Evolutionary conservation across 2,888 invertebrate species (phyloP), one percentile per base, ranked within the genome.

Genomic region (Clostera curtula): DNA sequence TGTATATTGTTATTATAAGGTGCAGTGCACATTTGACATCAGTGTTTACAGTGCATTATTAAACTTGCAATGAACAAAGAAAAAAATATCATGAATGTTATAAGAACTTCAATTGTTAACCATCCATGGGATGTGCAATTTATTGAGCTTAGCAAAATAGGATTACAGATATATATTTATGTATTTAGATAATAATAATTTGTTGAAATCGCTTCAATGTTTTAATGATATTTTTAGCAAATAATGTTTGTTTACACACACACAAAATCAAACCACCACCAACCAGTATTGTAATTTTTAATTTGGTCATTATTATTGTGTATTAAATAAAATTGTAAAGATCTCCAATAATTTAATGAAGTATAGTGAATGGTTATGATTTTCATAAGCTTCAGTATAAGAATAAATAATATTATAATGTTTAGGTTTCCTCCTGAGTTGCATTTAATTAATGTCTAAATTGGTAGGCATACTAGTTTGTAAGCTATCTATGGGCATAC

Each of bases 1-100:
- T 51, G n/a, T n/a, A n/a, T n/a, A n/a, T n/a, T n/a, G n/a, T n/a
- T n/a, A n/a, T n/a, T n/a, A 59, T 56, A 65, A 51, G 51, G 51
- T 57, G 49, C n/a, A 53, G 49, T 56, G 57, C 55, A 50, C 44
- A 50, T 40, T 39, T 36, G 43, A 26, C 25, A 38, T 31, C 29
- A 37, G 26, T 35, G 35, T 44, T 51, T 45, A 26, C 37, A 34
- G 30, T 41, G 27, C 25, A 30, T 34, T 9, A 1, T 5, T 5
- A 19, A 3, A 3, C 5, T 17, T 17, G 2, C 7, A n/a, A 1
- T 17, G 8, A 17, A 17, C 7, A 19, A 25, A 18, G 10, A n/a
- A 24, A 10, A 17, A 5, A 18, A 12, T n/a, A n/a, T 24, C 7
- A 24, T 24, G 5, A n/a, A 21, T 3, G n/a, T 23, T 13, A 12